Conservation (phyloP, 2,888 invertebrate species). For the Leptarthrus brevirostris region DNA sequence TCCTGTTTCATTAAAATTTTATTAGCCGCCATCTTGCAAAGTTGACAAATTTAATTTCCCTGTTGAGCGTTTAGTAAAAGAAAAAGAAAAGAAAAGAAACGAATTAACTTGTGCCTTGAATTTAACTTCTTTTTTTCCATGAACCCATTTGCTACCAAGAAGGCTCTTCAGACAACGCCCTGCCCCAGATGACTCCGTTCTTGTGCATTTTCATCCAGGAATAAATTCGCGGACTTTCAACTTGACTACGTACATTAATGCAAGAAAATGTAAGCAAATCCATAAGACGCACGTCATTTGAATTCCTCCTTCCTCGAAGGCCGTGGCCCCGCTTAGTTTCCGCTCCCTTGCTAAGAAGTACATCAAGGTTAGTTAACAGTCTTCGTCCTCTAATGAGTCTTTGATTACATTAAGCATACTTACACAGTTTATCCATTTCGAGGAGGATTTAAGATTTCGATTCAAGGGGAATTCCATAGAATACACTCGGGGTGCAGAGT, state of each 20-base stretch:
- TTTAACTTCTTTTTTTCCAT: not conserved
- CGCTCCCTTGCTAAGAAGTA: not conserved
- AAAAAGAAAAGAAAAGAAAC: not conserved
- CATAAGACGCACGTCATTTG: not conserved
- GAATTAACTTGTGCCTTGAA: not conserved
- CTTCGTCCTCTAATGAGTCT: slow-evolving; percentile 27
- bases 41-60: not conserved
- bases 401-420: slow-evolving; percentile 42
- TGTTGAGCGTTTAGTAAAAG: not conserved
- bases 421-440: slow-evolving; percentile 46
- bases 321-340: not conserved
- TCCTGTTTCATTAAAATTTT: not conserved
- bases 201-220: not conserved
- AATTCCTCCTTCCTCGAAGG: not conserved
- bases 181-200: not conserved
- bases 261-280: not conserved
- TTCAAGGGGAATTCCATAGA: slow-evolving; percentile 1
- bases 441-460: slow-evolving; percentile 38
- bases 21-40: not conserved
- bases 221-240: not conserved
- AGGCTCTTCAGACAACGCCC: not conserved
- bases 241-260: not conserved
- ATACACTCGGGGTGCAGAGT: not conserved
- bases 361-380: slow-evolving; percentile 45
- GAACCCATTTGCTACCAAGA: not conserved